Base-by-base conservation (phyloP, 2,113 vertebrate species). In the Nematolebias whitei region DNA sequence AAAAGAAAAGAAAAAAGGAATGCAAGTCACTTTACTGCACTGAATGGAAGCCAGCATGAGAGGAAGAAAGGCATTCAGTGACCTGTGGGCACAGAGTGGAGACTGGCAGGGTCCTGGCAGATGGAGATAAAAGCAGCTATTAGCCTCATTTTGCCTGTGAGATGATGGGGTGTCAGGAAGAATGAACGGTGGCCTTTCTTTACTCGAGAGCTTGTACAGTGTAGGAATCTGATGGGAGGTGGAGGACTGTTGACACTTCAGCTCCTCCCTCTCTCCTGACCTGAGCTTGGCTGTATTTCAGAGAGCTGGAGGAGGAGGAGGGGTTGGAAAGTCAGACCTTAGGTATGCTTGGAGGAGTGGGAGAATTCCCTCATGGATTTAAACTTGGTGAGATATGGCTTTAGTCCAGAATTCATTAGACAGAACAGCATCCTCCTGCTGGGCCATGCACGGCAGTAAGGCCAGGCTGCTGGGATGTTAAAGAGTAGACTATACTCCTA, bases 281-380 rank as follows among this genome's bases (percentile, higher is more conserved):
- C 16, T 29, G 73, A 65, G 60, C 59, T 74, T 85, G 87, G 85
- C 84, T 59, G 11, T 0, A 55, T 43, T 39, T 71, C 82, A 88
- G 79, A 67, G 29, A 32, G 54, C 62, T 61, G 68, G 71, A 70
- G 57, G 38, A 2, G n/a, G 12, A 3, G 40, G 32, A 12, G 68
- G 68, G 67, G 53, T 38, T 23, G 38, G 18, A 18, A 19, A 70
- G 44, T 62, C 58, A 41, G 58, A 41, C 16, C 59, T 22, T 68
- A 83, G 82, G 83, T 80, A 91, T 89, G 71, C 79, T 56, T 65
- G 62, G 63, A 73, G 80, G 75, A 88, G 79, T 63, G 52, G 49
- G 49, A 75, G 77, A 76, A 23, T 64, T 43, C 15, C 56, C 49
- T 56, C 14, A 12, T 71, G 69, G 71, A 60, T 68, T 86, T 68